Conservation (phyloP, 30 jellyfish, hydroid and myxozoan species). For the Pelagia noctiluca region DNA sequence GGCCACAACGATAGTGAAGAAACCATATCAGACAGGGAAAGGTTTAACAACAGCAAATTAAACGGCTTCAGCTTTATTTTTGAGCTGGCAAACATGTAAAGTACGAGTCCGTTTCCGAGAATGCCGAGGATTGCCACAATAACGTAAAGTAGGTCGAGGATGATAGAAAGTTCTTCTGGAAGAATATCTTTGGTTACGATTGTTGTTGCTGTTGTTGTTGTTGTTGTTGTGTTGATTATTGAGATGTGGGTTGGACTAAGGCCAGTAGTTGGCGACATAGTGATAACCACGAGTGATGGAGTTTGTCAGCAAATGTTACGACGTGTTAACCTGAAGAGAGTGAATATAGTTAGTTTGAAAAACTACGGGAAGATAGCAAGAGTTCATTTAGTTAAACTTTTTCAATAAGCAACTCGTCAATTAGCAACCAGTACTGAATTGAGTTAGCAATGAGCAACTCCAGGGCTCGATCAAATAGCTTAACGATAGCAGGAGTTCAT, state of each 20-base stretch:
- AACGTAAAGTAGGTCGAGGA: conserved; percentile 39
- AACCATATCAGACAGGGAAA: conserved; percentile 81
- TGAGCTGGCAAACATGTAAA: conserved; percentile 47
- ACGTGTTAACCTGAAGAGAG: no score
- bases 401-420: no score
- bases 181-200: conserved; percentile 21
- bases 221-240: neutral
- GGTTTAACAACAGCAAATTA: conserved; percentile 76
- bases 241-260: neutral
- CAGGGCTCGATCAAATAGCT: no score
- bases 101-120: conserved; percentile 55
- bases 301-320: no score
- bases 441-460: no score
- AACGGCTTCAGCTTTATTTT: conserved; percentile 57
- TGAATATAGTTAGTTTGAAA: no score
- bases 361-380: no score
- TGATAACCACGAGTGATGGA: neutral
- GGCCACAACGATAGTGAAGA: conserved; percentile 79
- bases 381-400: no score
- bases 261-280: neutral
- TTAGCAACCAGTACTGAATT: no score
- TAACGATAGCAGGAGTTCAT: no score
- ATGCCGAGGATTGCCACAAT: conserved; percentile 56
- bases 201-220: neutral
- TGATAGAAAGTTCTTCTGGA: conserved; percentile 32